Conservation (phyloP, 2,113 vertebrate species). For the Geococcyx californianus region DNA sequence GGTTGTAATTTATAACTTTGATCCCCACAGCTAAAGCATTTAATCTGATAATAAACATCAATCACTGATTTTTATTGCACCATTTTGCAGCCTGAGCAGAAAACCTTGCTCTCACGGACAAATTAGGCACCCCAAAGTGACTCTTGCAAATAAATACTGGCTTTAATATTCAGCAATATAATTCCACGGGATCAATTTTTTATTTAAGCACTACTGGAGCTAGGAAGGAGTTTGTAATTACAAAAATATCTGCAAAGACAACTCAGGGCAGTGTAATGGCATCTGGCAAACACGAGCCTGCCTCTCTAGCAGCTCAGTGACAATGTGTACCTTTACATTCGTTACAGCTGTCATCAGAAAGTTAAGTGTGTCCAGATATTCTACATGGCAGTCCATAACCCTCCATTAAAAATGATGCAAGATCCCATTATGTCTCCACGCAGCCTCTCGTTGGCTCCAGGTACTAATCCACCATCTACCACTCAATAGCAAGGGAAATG, state of each 20-base stretch:
- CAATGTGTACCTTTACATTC: constrained; percentile 1
- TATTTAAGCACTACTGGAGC: constrained; percentile 16
- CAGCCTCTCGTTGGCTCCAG: constrained; percentile 13
- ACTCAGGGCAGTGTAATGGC: background rate
- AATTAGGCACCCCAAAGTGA: constrained; percentile 66
- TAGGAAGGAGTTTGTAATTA: constrained; percentile 9
- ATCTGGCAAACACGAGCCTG: background rate
- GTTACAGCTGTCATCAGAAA: background rate
- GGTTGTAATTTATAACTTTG: constrained; percentile 67
- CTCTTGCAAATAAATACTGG: constrained; percentile 64
- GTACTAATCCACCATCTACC: background rate
- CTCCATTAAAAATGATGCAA: constrained; percentile 26
- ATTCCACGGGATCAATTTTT: constrained; percentile 20
- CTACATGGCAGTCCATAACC: constrained; percentile 19
- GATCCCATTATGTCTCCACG: background rate
- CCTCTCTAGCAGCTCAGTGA: constrained; percentile 18
- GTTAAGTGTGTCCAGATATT: constrained; percentile 44
- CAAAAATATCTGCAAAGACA: background rate
- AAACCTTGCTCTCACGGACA: constrained; percentile 66
- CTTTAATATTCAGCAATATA: constrained; percentile 7
- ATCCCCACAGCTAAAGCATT: constrained; percentile 69
- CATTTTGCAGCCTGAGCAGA: constrained; percentile 76
- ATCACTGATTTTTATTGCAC: constrained; percentile 75
- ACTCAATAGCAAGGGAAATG: constrained; percentile 7
- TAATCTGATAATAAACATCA: constrained; percentile 79